Evolutionary conservation across 2,113 vertebrate genomes (phyloP).

Genomic region (Zapornia atra): DNA sequence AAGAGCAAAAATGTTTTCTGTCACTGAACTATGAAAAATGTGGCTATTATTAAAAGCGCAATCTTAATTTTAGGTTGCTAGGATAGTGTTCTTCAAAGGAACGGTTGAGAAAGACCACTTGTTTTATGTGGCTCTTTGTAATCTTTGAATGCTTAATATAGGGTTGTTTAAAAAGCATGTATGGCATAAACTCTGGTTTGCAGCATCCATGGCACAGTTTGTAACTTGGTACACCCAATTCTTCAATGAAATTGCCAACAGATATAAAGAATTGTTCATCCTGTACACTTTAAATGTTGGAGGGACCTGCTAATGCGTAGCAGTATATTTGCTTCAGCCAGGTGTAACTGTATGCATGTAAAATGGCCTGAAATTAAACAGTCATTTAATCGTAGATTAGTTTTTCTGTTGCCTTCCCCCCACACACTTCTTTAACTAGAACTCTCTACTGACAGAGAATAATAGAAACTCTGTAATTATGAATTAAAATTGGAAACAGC

Average conservation of each 20-base stretch:
- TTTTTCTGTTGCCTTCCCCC: neutral
- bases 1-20: neutral
- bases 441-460: neutral
- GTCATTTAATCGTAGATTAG: neutral
- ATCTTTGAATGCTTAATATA: neutral
- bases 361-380: neutral
- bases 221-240: neutral
- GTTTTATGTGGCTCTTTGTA: neutral
- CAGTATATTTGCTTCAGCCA: neutral
- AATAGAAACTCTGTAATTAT: slow-evolving; percentile 21
- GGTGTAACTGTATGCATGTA: neutral
- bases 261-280: neutral
- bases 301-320: neutral
- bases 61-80: slow-evolving; percentile 10
- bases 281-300: neutral
- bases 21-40: neutral
- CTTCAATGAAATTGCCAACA: neutral
- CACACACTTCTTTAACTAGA: neutral
- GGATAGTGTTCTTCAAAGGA: neutral
- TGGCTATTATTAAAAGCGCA: neutral
- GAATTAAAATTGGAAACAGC: neutral
- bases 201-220: neutral
- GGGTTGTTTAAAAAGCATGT: neutral
- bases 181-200: neutral
- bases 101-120: neutral